Evolutionary conservation across 2,797 vertebrate genomes (phyloP), one percentile per base, ranked within the genome.

Genomic region (Spinus olivaceus): DNA sequence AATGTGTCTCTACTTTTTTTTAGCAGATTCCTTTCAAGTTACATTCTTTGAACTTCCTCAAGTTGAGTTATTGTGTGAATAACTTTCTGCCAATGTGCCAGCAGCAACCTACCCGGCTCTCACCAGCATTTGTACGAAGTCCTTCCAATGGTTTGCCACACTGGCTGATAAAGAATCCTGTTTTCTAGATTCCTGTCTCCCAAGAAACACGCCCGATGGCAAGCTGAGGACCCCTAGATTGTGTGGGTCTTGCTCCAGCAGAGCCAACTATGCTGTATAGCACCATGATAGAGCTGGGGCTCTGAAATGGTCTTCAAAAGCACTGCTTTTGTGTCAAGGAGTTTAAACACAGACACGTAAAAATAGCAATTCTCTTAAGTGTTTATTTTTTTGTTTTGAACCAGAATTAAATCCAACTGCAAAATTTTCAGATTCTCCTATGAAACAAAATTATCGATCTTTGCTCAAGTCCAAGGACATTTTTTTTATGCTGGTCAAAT

Each of bases 391-490:
- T 83, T 78, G 21, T 67, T 77, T 89, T 65, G 70, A 87, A 91
- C 28, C 91, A 56, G 44, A 90, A 88, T 59, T 28, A 72, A 91
- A 91, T 37, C 64, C 53, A 93, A 86, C 15, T 63, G 25, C 14
- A 90, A 85, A 79, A 64, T 60, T 84, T 35, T 92, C 51, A 28
- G 61, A 73, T 67, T 79, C 54, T 54, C 59, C 60, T 33, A 3
- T 32, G 39, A 65, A 85, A 72, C 20, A 57, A 73, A 83, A 80
- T 53, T 69, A 81, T 39, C 19, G 4, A 80, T 60, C 19, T 41
- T 83, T 76, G 49, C 28, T 65, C 30, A 60, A 37, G 13, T 86
- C 77, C 60, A 67, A 53, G 46, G 60, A 70, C 27, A 70, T 84
- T 41, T 60, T 6, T 61, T 81, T 88, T 56, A 63, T 42, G 39